Percentiles rank a stretch among this genome's conserved stretches.
Evolutionary conservation across 2,888 invertebrate species (phyloP).

Genomic region (Drosophila kanekoi): DNA sequence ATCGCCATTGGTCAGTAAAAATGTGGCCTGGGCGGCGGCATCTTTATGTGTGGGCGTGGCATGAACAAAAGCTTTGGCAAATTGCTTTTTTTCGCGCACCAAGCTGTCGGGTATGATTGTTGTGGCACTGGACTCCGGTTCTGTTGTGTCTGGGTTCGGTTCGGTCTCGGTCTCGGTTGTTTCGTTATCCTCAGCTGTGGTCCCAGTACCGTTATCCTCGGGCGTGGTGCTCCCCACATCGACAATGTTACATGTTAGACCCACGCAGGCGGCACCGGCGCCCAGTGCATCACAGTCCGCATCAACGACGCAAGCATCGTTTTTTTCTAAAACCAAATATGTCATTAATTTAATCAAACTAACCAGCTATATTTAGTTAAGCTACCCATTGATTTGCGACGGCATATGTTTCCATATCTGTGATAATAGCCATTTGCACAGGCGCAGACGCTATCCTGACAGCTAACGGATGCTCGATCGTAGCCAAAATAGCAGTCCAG

Average conservation of each 20-base stretch:
- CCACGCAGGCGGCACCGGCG: conserved; percentile 75
- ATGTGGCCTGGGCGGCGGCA: conserved; percentile 60
- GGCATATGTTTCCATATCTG: conserved; percentile 85
- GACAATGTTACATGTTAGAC: conserved; percentile 71
- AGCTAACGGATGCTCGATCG: conserved; percentile 84
- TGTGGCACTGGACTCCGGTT: conserved; percentile 21
- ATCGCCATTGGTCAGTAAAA: conserved; percentile 58
- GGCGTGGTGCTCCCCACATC: conserved; percentile 53
- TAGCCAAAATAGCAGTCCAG: conserved; percentile 84
- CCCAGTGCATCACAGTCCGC: conserved; percentile 83
- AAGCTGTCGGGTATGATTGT: conserved; percentile 12
- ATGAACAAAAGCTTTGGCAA: conserved; percentile 57
- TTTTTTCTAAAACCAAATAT: conserved; percentile 60
- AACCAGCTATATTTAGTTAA: background rate
- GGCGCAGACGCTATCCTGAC: conserved; percentile 82
- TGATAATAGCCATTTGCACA: conserved; percentile 85
- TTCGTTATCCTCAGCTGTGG: conserved; percentile 45
- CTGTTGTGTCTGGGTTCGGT: background rate
- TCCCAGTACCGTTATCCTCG: conserved; percentile 7
- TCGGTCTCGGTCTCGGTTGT: conserved; percentile 37
- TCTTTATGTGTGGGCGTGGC: conserved; percentile 61
- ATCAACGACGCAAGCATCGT: conserved; percentile 84
- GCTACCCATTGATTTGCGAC: conserved; percentile 84
- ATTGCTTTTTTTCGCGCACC: conserved; percentile 32
- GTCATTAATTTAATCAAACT: too few species aligned